A percentile compares a stretch with the other conserved stretches of the same genome.
These are phyloP conservation scores for Gari tellinella DNA, from an alignment of 2,888 invertebrate species.

Conservation along the genomic window DNA sequence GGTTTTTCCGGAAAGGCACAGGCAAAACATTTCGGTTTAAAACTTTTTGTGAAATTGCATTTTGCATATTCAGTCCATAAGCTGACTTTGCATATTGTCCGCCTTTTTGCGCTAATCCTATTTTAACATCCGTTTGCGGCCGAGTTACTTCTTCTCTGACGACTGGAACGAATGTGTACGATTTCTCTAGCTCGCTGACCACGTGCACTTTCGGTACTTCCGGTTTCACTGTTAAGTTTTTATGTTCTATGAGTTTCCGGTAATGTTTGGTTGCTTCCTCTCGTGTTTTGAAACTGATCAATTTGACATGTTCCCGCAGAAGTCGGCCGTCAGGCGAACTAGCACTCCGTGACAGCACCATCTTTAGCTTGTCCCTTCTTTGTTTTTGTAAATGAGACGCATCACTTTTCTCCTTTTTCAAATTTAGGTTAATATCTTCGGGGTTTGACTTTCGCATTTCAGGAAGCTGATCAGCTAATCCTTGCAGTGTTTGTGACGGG, in stretches of 20 bases:
- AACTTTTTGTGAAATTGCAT: slow-evolving; percentile 51
- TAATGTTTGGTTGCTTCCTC: slow-evolving; percentile 51
- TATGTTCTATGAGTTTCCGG: slow-evolving; percentile 28
- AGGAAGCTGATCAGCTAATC: no score
- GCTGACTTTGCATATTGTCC: slow-evolving; percentile 51
- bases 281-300: slow-evolving; percentile 45
- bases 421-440: slow-evolving; percentile 15
- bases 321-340: slow-evolving; percentile 9
- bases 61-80: slow-evolving; percentile 50
- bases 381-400: background rate
- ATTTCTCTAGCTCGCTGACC: slow-evolving; percentile 49
- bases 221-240: slow-evolving; percentile 27
- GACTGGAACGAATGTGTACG: slow-evolving; percentile 57
- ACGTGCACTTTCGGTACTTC: slow-evolving; percentile 45
- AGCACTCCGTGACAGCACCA: background rate
- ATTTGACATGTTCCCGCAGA: slow-evolving; percentile 9
- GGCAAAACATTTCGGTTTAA: slow-evolving; percentile 43
- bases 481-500: no score
- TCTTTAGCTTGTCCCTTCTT: slow-evolving; percentile 5
- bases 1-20: slow-evolving; percentile 47
- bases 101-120: slow-evolving; percentile 15
- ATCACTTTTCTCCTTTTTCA: slow-evolving; percentile 5
- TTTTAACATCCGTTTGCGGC: slow-evolving; percentile 27
- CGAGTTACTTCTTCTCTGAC: slow-evolving; percentile 49
- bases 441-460: background rate